Base-by-base conservation (phyloP, 2,797 vertebrate genomes). In the Florisuga fusca region DNA sequence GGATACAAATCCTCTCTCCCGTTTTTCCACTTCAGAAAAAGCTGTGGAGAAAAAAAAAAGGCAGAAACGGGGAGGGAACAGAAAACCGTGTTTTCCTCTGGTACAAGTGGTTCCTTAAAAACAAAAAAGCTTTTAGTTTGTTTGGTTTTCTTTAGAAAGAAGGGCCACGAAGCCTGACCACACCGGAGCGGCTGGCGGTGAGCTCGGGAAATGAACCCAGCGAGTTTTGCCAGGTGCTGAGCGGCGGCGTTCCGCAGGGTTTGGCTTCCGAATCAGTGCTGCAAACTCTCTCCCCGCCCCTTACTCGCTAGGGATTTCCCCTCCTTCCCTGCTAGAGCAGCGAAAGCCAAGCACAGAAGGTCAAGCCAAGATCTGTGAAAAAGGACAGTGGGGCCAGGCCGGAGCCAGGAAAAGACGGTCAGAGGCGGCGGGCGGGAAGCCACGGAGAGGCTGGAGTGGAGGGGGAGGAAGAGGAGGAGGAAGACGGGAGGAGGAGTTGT, bases 401-500 rank as follows among this genome's bases (percentile, higher is more conserved):
- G 9, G 48, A 12, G 76, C 45, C 45, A 14, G 45, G 58, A 26
- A 4, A 18, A 46, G 58, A 21, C 43, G 29, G 81, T 9, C 34
- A 12, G 50, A 21, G 23, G 22, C 50, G 21, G 33, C 62, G 21
- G 46, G 46, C 11, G 46, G 55, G 23, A 34, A 14, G 48, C 17
- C 54, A 18, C 38, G 34, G 81, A 7, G 41, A 11, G 50, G 23
- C 34, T 21, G 67, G 25, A 33, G 75, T 23, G 34, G 59, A 6
- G 13, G 19, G 1, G 38, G 76, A 12, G 22, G 22, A 23, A 22
- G 58, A 34, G 62, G 63, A 55, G 74, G 48, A 75, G 41, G 61
- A 82, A 23, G 64, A 29, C 38, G 87, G 46, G 29, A 89, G 96
- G 93, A 96, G 95, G 94, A 95, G 97, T 87, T 54, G 97, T 95